Evolutionary conservation across 1,140 invertebrate species (phyloP), one percentile per base, ranked within the genome.

Genomic region (Drosophila neocordata): DNA sequence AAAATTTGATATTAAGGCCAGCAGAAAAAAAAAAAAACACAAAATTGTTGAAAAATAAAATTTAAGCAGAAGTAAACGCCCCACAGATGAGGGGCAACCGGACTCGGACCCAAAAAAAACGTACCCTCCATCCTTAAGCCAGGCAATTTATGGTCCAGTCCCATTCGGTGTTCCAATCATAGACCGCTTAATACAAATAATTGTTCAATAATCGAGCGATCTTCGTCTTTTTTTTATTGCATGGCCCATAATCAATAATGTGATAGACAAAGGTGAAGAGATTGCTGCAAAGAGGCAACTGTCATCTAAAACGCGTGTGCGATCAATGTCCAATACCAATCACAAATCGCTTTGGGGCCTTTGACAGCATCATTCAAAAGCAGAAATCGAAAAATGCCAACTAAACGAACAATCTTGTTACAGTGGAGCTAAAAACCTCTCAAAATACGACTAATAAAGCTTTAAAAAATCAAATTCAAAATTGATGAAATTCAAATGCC

Each of bases 1-100:
- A 85, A 85, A 87, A 87, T 87, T 85, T 85, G 74, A 85, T 85
- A 85, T 85, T 85, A 85, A 85, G 82, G 82, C 83, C 83, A 87
- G 64, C 66, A 58, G 27, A 65, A 53, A 63, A 12, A 70, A 51
- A 51, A 51, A 66, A 34, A 69, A 53, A 61, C 31, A 70, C n/a
- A 35, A 84, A 84, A 84, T 84, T 79, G 80, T 84, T 77, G 13
- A 63, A 75, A 82, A 85, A 82, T 82, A 87, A 81, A 87, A 87
- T 87, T 48, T 87, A 87, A 87, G 62, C 73, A 87, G 78, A 87
- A 87, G 75, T 78, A 87, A 87, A 87, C 82, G 82, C 74, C 82
- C 82, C 75, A 60, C 60, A 48, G 41, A 3, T 48, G 37, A 61
- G 52, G 51, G 18, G 27, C 27, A 31, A 31, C 27, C 27, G 27